Evolutionary conservation across 1,140 invertebrate species (phyloP).

Genomic region (Lethrus apterus): DNA sequence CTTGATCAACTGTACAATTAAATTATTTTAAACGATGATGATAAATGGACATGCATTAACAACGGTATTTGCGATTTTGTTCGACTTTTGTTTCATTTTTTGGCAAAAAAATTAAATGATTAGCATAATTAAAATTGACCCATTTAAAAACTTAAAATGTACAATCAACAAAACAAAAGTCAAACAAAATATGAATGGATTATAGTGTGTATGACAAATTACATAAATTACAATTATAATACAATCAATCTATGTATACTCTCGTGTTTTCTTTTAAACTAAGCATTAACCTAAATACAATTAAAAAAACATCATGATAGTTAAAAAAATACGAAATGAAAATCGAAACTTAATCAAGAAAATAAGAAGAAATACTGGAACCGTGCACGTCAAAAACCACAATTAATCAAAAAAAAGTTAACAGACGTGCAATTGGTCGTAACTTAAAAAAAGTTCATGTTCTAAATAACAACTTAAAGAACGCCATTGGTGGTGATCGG

Average conservation of each 20-base stretch:
- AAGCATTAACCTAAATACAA: slow-evolving; percentile 7
- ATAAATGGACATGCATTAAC: slow-evolving; percentile 10
- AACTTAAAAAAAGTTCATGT: slow-evolving; percentile 24
- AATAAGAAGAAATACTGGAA: slow-evolving; percentile 28
- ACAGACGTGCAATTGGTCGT: slow-evolving; percentile 24
- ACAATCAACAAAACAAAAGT: slow-evolving; percentile 28
- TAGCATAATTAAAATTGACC: background rate
- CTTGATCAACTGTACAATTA: slow-evolving; percentile 18
- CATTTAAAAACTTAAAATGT: slow-evolving; percentile 1
- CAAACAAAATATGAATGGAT: slow-evolving; percentile 20
- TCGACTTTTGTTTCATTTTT: slow-evolving; percentile 14
- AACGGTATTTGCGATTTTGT: slow-evolving; percentile 7
- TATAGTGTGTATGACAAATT: slow-evolving; percentile 24
- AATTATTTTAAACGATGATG: slow-evolving; percentile 7
- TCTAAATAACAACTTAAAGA: slow-evolving; percentile 37
- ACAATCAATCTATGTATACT: slow-evolving; percentile 26
- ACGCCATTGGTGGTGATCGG: slow-evolving; percentile 55
- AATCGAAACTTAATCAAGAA: slow-evolving; percentile 15
- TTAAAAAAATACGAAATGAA: slow-evolving; percentile 21
- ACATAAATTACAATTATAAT: slow-evolving; percentile 38
- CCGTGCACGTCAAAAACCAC: slow-evolving; percentile 18
- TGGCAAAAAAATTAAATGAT: too few relatives aligned
- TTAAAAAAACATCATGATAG: slow-evolving; percentile 15
- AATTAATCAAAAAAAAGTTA: slow-evolving; percentile 12
- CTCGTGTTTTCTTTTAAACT: too few relatives aligned